phyloP scores from a whole-genome alignment of 2,888 invertebrate species.

The Chorisops tibialis region DNA sequence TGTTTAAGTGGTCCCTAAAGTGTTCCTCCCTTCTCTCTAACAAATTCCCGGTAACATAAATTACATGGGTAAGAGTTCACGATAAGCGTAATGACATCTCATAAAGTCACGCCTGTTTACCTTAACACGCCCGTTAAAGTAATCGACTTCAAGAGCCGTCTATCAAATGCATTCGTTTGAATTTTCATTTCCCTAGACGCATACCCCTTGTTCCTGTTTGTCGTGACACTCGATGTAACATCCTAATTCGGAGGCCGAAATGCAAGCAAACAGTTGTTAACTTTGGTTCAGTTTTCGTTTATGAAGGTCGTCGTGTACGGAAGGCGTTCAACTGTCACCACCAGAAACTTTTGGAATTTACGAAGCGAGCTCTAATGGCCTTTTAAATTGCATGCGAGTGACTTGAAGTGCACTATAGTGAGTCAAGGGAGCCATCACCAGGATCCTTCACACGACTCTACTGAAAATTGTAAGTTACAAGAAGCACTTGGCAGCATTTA shows the following conservation, averaged over 20 bases:
- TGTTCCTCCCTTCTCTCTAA: too few species aligned
- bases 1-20: too few species aligned
- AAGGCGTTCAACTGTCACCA: constrained; percentile 22
- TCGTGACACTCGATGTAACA: constrained; percentile 3
- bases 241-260: constrained; percentile 13
- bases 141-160: not conserved
- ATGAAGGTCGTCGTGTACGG: not conserved
- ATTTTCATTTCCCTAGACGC: not conserved
- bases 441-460: not conserved
- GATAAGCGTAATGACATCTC: not conserved
- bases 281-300: not conserved
- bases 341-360: constrained; percentile 13
- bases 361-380: constrained; percentile 20
- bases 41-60: not conserved
- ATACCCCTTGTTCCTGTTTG: constrained; percentile 1
- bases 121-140: not conserved
- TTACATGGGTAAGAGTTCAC: not conserved
- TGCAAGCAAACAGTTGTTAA: not conserved
- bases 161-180: constrained; percentile 5
- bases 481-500: not conserved
- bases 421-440: not conserved
- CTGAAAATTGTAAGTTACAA: not conserved
- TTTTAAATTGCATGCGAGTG: constrained; percentile 25
- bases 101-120: not conserved
- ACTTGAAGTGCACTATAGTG: constrained; percentile 5